Percentiles rank a stretch among this genome's conserved stretches.
These are phyloP conservation scores for Armadillidium nasatum DNA, from an alignment of 1,140 invertebrate species.

Conservation along the genomic window DNA sequence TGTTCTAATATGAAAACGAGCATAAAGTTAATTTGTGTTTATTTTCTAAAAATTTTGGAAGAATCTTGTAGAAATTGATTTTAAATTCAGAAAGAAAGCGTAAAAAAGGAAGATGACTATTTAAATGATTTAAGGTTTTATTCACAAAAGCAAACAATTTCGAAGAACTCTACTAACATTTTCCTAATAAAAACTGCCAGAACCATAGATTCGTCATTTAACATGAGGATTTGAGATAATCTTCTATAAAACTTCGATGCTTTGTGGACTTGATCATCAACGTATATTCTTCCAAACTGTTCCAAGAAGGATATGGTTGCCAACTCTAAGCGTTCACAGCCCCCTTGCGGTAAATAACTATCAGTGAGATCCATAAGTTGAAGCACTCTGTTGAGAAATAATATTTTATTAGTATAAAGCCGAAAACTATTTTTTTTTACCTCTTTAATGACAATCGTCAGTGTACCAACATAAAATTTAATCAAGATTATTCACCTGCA, in stretches of 20 bases:
- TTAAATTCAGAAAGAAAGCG: background rate
- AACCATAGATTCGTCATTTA: constrained; percentile 92
- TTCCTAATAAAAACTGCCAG: constrained; percentile 96
- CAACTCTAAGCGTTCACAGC: constrained; percentile 93
- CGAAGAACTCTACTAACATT: constrained; percentile 76
- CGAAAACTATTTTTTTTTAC: too few relatives aligned
- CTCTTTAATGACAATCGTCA: too few relatives aligned
- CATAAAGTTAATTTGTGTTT: too few relatives aligned
- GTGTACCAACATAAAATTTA: too few relatives aligned
- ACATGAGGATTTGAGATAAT: constrained; percentile 85
- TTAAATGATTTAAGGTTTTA: background rate
- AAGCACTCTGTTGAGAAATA: constrained; percentile 81
- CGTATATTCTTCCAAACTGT: constrained; percentile 96
- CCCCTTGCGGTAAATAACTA: constrained; percentile 76
- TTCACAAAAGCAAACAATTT: constrained; percentile 21
- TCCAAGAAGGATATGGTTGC: constrained; percentile 82
- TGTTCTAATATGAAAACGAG: too few relatives aligned
- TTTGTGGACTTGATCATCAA: constrained; percentile 83
- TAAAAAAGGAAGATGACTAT: background rate
- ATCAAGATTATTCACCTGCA: too few relatives aligned
- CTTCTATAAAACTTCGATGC: constrained; percentile 88
- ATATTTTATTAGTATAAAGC: too few relatives aligned
- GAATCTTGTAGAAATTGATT: background rate
- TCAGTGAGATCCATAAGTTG: constrained; percentile 95
- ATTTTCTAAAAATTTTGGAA: too few relatives aligned